Percentiles rank a stretch among this genome's conserved stretches.
Evolutionary conservation across 92 coral and sea anemone genomes (phyloP).

Genomic region (Diadumene lineata): DNA sequence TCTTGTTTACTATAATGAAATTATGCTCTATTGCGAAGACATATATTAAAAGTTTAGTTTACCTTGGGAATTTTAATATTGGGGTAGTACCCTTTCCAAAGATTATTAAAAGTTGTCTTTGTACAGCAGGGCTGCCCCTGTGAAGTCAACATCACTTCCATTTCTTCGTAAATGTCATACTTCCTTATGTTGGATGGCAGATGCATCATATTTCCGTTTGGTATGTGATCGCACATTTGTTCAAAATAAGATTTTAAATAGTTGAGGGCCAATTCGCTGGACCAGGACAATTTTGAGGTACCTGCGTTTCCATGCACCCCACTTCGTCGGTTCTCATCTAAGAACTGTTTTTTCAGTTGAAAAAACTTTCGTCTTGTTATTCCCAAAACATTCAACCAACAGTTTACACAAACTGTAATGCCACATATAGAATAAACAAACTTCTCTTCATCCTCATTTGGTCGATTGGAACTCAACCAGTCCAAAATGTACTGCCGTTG

Average conservation of each 20-base stretch:
- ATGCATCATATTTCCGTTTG: slow-evolving; percentile 47
- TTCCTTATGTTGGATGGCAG: slow-evolving; percentile 38
- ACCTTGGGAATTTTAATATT: slow-evolving; percentile 63
- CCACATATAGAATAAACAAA: slow-evolving; percentile 42
- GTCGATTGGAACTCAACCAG: slow-evolving; percentile 47
- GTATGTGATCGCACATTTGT: slow-evolving; percentile 46
- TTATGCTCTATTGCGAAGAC: too few relatives aligned
- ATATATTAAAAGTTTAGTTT: too few relatives aligned
- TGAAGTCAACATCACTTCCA: slow-evolving; percentile 29
- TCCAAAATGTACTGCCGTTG: slow-evolving; percentile 47
- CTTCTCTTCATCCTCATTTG: slow-evolving; percentile 22
- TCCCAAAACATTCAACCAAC: slow-evolving; percentile 44
- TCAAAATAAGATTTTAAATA: slow-evolving; percentile 35
- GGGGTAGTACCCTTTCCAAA: slow-evolving; percentile 43
- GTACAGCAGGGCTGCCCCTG: slow-evolving; percentile 48
- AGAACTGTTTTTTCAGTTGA: slow-evolving; percentile 23
- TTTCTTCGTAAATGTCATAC: slow-evolving; percentile 41
- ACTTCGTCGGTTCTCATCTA: slow-evolving; percentile 18
- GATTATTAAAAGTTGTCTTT: slow-evolving; percentile 20
- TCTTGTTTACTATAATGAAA: too few relatives aligned
- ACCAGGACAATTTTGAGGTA: slow-evolving; percentile 7
- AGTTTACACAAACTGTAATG: slow-evolving; percentile 18
- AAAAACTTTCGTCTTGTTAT: slow-evolving; percentile 43
- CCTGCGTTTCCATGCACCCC: slow-evolving; percentile 35
- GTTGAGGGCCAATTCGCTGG: slow-evolving; percentile 29